Evolutionary conservation across 2,888 invertebrate genomes (phyloP).

Genomic region (Torymus aiolomorphi): DNA sequence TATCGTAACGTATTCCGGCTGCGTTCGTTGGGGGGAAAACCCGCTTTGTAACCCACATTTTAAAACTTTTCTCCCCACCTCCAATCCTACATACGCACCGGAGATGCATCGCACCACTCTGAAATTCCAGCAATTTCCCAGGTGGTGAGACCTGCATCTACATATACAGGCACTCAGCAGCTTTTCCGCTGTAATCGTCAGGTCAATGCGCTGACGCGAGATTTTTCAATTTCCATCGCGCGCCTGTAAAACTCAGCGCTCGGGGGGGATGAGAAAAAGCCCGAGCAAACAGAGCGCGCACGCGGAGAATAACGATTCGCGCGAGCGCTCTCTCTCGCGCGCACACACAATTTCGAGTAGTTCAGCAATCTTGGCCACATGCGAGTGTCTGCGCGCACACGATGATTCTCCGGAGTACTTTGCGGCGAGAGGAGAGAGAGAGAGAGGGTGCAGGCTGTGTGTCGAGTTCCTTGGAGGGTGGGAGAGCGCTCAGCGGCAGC

Average conservation of each 20-base stretch:
- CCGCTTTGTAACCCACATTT: too few relatives aligned
- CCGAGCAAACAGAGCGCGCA: conserved; percentile 16
- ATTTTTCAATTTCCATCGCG: too few relatives aligned
- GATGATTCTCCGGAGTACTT: conserved; percentile 60
- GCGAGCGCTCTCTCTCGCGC: too few relatives aligned
- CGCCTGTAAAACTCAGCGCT: too few relatives aligned
- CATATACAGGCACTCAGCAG: too few relatives aligned
- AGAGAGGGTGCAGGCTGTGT: too few relatives aligned
- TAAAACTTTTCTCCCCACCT: too few relatives aligned
- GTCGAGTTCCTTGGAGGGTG: conserved; percentile 35
- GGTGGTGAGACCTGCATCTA: neutral
- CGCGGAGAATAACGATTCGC: conserved; percentile 36
- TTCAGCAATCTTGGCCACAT: conserved; percentile 38
- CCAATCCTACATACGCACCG: too few relatives aligned
- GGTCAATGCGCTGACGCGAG: conserved; percentile 7
- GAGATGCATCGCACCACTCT: too few relatives aligned
- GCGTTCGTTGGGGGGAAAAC: too few relatives aligned
- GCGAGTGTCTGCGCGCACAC: conserved; percentile 36
- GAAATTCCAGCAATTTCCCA: neutral
- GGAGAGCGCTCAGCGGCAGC: conserved; percentile 22
- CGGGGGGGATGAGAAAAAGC: neutral
- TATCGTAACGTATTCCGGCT: too few relatives aligned
- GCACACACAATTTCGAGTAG: conserved; percentile 61
- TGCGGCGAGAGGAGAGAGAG: conserved; percentile 40
- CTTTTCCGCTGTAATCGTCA: neutral